Percentiles rank a stretch among this genome's conserved stretches.
Evolutionary conservation across 2,888 invertebrate species (phyloP).

Genomic region (Heliconius ismenius): DNA sequence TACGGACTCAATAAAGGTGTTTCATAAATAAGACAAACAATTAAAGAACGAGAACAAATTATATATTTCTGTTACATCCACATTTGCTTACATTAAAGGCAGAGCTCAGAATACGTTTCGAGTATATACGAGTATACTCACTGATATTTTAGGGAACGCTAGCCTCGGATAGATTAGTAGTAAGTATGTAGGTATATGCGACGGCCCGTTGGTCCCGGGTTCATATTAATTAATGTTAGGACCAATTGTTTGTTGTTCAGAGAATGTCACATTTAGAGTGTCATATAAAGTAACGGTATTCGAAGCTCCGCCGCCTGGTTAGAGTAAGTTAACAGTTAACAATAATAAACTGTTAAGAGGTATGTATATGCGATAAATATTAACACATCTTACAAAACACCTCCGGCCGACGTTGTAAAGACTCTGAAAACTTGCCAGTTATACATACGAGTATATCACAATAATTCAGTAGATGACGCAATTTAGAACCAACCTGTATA

Average conservation of each 20-base stretch:
- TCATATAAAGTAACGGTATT: neutral
- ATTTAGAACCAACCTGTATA: conserved; percentile 16
- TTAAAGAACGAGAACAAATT: conserved; percentile 77
- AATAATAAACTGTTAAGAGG: conserved; percentile 71
- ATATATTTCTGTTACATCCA: conserved; percentile 74
- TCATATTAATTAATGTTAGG: conserved; percentile 32
- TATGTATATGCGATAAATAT: conserved; percentile 64
- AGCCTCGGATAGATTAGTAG: neutral
- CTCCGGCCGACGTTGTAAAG: conserved; percentile 70
- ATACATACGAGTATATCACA: conserved; percentile 72
- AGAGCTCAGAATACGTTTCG: conserved; percentile 49
- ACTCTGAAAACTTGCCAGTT: conserved; percentile 70
- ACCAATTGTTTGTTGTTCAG: conserved; percentile 14
- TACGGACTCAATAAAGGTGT: neutral
- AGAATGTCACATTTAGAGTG: neutral
- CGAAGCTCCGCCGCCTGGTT: conserved; percentile 47
- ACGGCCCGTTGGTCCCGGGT: conserved; percentile 37
- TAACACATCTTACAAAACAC: conserved; percentile 64
- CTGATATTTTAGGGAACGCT: neutral
- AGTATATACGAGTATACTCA: neutral
- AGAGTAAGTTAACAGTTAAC: conserved; percentile 67
- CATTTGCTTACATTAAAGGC: conserved; percentile 59
- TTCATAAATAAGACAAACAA: conserved; percentile 56
- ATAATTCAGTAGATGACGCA: conserved; percentile 57
- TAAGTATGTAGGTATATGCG: neutral